Percentiles rank a stretch among this genome's conserved stretches.
phyloP scores from a whole-genome alignment of 2,113 vertebrate species.

The Carassius auratus region DNA sequence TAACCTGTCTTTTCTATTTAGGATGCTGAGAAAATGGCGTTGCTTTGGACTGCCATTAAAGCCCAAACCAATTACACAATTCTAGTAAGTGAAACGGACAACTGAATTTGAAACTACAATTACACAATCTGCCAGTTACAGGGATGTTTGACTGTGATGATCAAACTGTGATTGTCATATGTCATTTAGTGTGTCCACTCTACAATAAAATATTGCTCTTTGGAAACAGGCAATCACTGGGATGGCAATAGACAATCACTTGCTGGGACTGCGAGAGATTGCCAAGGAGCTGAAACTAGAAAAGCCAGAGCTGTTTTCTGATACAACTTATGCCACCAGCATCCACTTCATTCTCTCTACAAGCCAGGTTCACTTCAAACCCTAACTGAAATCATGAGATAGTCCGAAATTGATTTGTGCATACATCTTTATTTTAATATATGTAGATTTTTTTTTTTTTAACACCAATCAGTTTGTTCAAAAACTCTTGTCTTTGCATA shows the following conservation, averaged over 20 bases:
- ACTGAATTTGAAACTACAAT: constrained; percentile 5
- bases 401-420: background rate
- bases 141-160: constrained; percentile 29
- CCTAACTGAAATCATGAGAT: background rate
- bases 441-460: too few relatives aligned
- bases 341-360: constrained; percentile 93
- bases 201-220: constrained; percentile 17
- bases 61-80: constrained; percentile 91
- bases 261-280: constrained; percentile 87
- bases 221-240: constrained; percentile 86
- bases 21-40: constrained; percentile 86
- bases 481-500: constrained; percentile 60
- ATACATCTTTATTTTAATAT: background rate
- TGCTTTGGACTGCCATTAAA: constrained; percentile 82
- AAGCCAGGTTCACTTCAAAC: constrained; percentile 84
- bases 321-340: constrained; percentile 85
- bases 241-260: constrained; percentile 96
- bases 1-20: constrained; percentile 63
- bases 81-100: constrained; percentile 76
- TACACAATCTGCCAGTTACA: constrained; percentile 13
- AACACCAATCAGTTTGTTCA: background rate
- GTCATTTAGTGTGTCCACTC: background rate
- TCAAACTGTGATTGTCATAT: constrained; percentile 5
- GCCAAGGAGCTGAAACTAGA: constrained; percentile 83
- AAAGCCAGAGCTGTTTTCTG: constrained; percentile 88